Evolutionary conservation across 2,113 vertebrate genomes (phyloP).

Genomic region (Corydoras maculifer): DNA sequence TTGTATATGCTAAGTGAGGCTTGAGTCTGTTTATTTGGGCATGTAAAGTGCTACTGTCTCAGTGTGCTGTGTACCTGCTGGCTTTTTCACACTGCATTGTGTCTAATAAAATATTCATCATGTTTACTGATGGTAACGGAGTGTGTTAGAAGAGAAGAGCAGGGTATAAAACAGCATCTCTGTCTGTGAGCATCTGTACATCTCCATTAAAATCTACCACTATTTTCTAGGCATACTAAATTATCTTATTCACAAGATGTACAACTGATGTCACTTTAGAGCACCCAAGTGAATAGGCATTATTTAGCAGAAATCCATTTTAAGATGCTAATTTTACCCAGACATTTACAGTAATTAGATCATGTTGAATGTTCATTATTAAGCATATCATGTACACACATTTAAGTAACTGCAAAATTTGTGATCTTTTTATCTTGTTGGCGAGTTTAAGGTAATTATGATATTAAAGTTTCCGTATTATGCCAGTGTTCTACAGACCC

Average conservation of each 20-base stretch:
- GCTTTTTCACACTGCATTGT: conserved; percentile 14
- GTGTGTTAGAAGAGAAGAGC: background rate
- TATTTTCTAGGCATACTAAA: background rate
- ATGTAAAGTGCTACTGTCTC: conserved; percentile 5
- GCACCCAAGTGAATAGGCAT: background rate
- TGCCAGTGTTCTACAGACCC: too few species aligned
- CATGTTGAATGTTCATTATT: too few species aligned
- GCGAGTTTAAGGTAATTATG: too few species aligned
- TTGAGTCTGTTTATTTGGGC: conserved; percentile 26
- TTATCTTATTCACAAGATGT: conserved; percentile 1
- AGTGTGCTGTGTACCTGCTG: conserved; percentile 13
- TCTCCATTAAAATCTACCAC: background rate
- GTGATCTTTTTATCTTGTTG: too few species aligned
- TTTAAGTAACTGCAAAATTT: too few species aligned
- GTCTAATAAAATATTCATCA: conserved; percentile 38
- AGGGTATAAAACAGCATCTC: background rate
- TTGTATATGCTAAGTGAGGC: background rate
- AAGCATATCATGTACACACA: too few species aligned
- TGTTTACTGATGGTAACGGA: conserved; percentile 36
- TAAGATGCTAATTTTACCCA: too few species aligned
- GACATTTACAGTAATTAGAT: too few species aligned
- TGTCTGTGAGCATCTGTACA: background rate
- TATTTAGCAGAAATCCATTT: background rate
- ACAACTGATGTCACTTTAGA: background rate
- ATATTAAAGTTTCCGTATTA: too few species aligned